A percentile compares a stretch with the other conserved stretches of the same genome.
These are phyloP conservation scores for Stomatorhinus walkeri DNA, from an alignment of 2,797 vertebrate genomes.

Conservation along the genomic window DNA sequence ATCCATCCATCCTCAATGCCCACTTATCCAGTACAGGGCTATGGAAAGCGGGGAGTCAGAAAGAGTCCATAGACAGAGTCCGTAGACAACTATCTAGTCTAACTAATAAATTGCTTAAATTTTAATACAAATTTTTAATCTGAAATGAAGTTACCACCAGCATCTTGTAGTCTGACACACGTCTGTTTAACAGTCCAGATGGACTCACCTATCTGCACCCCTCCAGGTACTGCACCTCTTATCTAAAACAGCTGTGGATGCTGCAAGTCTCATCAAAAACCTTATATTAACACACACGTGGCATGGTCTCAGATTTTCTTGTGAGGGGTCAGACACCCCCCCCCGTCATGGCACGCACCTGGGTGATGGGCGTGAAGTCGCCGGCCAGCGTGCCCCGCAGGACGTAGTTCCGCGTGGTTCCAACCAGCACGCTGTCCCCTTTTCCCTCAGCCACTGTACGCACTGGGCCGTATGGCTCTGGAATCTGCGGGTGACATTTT, in stretches of 20 bases:
- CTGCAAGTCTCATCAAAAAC: background rate
- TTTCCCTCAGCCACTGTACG: conserved; percentile 89
- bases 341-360: conserved; percentile 56
- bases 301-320: background rate
- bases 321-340: background rate
- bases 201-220: background rate
- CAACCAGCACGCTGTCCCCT: conserved; percentile 82
- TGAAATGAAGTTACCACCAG: background rate
- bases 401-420: conserved; percentile 90
- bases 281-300: background rate
- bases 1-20: background rate
- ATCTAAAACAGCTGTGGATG: background rate
- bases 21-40: background rate
- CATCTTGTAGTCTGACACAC: background rate
- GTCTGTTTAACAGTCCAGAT: background rate
- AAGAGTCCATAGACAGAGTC: background rate
- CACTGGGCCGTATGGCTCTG: conserved; percentile 86
- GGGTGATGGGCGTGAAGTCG: conserved; percentile 83
- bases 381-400: conserved; percentile 83
- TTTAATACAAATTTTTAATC: background rate
- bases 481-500: conserved; percentile 64
- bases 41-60: background rate
- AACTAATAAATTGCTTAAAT: background rate
- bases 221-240: background rate
- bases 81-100: background rate